Evolutionary conservation across 2,888 invertebrate species (phyloP), one percentile per base, ranked within the genome.

Genomic region (Euzetes globulus): DNA sequence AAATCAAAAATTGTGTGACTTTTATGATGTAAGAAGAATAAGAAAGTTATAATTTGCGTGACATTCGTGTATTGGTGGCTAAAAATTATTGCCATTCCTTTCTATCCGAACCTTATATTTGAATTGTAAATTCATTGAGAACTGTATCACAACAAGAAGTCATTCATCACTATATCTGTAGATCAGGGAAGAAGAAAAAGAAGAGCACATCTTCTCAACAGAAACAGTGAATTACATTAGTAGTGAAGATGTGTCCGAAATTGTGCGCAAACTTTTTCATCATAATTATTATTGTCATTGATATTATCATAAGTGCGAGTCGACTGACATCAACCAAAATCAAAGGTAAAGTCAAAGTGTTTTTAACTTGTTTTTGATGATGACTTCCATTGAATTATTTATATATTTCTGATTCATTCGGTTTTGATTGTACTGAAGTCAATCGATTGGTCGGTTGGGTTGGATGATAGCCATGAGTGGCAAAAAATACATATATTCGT

Each of bases 201-300:
- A 50, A 50, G 41, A 41, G 41, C 47, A 47, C 4, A 11, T 55
- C 13, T 5, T 55, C 55, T 22, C 11, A 13, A 22, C 9, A 22
- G 1, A 19, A 7, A 22, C 25, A 11, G 11, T 25, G 22, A 19
- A 11, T 55, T 22, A 22, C 19, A 55, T 50, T 19, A 50, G 19
- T 50, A n/a, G n/a, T 50, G 50, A 55, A 25, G 25, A 55, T 55
- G 55, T 55, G 22, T 55, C 22, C 25, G 25, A 55, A 25, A 55
- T 9, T 55, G 55, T 55, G 55, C 55, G 22, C 25, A 55, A 55
- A 55, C 22, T 55, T 55, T 55, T 55, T 55, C 55, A 55, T 55
- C 22, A 55, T 25, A 22, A 55, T 55, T 22, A 55, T 55, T 55
- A 55, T 25, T 25, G 22, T 55, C 55, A 25, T 55, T 25, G 55